phyloP scores from a whole-genome alignment of 2,797 vertebrate genomes.

The Dallia pectoralis region DNA sequence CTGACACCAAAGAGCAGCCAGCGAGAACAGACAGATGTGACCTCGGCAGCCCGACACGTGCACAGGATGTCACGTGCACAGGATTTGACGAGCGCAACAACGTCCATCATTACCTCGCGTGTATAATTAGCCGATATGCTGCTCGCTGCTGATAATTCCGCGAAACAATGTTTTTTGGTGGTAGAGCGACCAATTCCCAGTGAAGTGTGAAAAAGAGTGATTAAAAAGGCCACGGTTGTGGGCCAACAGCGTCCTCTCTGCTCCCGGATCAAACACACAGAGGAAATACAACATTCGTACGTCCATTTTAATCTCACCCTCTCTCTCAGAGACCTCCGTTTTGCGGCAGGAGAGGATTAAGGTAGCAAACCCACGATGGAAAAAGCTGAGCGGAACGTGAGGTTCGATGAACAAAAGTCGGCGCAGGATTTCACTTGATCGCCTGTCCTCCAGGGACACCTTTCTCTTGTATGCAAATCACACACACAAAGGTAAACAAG shows the following conservation, averaged over 20 bases:
- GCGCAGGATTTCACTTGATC: background rate
- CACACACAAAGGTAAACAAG: too few species aligned
- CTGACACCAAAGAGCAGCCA: background rate
- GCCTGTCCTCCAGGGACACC: background rate
- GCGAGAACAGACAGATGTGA: conserved; percentile 28
- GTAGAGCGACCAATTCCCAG: conserved; percentile 78
- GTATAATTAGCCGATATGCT: conserved; percentile 80
- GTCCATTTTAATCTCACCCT: background rate
- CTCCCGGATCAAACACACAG: conserved; percentile 57
- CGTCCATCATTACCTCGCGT: conserved; percentile 77
- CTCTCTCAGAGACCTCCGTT: background rate
- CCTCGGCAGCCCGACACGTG: conserved; percentile 64
- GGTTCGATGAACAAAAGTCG: background rate
- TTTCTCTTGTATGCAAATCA: background rate
- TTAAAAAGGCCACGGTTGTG: conserved; percentile 78
- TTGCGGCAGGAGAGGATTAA: background rate
- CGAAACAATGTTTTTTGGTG: conserved; percentile 78
- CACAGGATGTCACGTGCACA: conserved; percentile 72
- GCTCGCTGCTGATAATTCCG: conserved; percentile 78
- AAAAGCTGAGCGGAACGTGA: background rate
- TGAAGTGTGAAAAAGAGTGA: conserved; percentile 83
- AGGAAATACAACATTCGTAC: conserved; percentile 47
- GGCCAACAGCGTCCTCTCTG: conserved; percentile 49
- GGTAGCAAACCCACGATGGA: background rate
- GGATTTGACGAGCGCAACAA: conserved; percentile 70